phyloP scores from a whole-genome alignment of 2,113 vertebrate species.

The Poicephalus gulielmi region DNA sequence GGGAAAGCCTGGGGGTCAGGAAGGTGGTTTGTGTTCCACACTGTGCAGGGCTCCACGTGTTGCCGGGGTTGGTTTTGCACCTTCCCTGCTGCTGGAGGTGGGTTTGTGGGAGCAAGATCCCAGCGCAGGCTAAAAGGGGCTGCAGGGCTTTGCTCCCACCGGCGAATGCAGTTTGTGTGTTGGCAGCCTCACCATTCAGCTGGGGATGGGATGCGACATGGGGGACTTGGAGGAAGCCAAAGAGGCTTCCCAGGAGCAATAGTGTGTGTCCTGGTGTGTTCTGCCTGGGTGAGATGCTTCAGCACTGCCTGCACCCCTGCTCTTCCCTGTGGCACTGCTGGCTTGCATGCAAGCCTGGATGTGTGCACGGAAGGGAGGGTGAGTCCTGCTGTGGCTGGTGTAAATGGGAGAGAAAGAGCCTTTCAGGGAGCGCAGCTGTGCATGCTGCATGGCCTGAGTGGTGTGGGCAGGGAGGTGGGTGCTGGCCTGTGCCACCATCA shows the following conservation, averaged over 20 bases:
- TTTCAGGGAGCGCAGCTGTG: slow-evolving; percentile 36
- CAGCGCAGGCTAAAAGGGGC: not conserved
- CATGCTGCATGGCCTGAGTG: not conserved
- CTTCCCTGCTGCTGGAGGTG: not conserved
- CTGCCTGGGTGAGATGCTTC: fast-evolving
- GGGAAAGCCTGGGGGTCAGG: fast-evolving
- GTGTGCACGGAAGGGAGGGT: fast-evolving
- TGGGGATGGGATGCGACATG: no score
- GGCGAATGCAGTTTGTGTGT: fast-evolving
- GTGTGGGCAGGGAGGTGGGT: not conserved
- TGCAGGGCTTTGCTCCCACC: not conserved
- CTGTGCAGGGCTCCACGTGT: not conserved
- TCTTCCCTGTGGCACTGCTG: fast-evolving
- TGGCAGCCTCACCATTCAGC: not conserved
- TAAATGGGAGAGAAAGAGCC: not conserved
- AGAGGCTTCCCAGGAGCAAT: not conserved
- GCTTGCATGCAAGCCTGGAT: not conserved
- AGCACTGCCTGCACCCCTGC: fast-evolving
- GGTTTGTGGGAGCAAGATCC: not conserved
- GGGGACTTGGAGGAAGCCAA: not conserved
- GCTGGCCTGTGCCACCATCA: not conserved
- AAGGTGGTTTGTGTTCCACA: not conserved
- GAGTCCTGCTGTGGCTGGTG: not conserved
- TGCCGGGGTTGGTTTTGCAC: not conserved
- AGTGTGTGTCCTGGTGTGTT: fast-evolving